Percentiles rank a stretch among this genome's conserved stretches.
Conservation (phyloP, 2,113 vertebrate species). For the Nerophis ophidion region DNA sequence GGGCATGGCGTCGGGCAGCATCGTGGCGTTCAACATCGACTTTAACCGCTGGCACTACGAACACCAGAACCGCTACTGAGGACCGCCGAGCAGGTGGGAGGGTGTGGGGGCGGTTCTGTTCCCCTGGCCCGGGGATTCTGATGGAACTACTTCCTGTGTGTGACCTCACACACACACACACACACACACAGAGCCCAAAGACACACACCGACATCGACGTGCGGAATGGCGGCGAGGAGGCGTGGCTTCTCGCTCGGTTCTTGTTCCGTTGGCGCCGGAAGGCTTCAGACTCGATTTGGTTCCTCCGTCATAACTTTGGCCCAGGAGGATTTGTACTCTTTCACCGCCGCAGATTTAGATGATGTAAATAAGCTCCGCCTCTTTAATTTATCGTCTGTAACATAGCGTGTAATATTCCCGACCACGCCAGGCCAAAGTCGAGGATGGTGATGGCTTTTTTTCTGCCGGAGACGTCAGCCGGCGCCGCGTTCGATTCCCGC, state of each 20-base stretch:
- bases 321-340: constrained; percentile 12
- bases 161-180: not conserved
- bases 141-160: constrained; percentile 44
- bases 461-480: constrained; percentile 40
- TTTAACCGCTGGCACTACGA: constrained; percentile 99
- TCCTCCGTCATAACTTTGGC: constrained; percentile 11
- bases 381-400: constrained; percentile 76
- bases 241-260: not conserved
- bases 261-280: constrained; percentile 21
- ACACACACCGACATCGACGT: constrained; percentile 47
- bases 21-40: constrained; percentile 99
- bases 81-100: constrained; percentile 61
- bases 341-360: constrained; percentile 45
- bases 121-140: constrained; percentile 7
- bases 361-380: constrained; percentile 63
- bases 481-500: constrained; percentile 81
- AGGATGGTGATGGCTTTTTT: constrained; percentile 49
- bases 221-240: constrained; percentile 29
- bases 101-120: constrained; percentile 50
- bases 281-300: constrained; percentile 42
- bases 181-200: constrained; percentile 40
- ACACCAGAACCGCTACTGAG: constrained; percentile 98
- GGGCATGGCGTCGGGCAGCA: constrained; percentile 98
- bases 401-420: constrained; percentile 73
- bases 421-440: constrained; percentile 48